Evolutionary conservation across 2,797 vertebrate species (phyloP).

Genomic region (Psittacula echo): DNA sequence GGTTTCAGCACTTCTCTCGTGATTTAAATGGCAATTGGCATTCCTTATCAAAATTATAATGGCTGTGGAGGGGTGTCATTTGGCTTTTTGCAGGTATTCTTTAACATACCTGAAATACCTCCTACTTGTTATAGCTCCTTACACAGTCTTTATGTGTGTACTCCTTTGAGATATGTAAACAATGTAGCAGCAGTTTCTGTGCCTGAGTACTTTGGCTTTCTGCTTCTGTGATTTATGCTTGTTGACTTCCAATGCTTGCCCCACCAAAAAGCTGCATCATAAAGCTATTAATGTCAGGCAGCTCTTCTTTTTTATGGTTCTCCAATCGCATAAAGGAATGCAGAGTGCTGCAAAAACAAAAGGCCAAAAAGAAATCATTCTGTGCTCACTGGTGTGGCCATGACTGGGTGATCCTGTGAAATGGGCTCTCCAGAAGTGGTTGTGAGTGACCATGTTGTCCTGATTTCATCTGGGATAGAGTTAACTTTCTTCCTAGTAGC

Average conservation of each 20-base stretch:
- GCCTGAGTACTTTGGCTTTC: not conserved
- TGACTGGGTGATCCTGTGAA: not conserved
- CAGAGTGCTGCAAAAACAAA: not conserved
- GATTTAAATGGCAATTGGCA: not conserved
- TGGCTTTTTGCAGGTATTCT: not conserved
- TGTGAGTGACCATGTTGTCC: not conserved
- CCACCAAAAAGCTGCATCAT: not conserved
- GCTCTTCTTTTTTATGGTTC: not conserved
- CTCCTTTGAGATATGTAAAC: not conserved
- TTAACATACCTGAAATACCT: not conserved
- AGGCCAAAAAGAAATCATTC: not conserved
- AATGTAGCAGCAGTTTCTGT: not conserved
- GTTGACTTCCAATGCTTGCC: not conserved
- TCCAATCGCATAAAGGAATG: not conserved
- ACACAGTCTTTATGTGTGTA: not conserved
- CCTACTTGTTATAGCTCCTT: not conserved
- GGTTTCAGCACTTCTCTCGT: not conserved
- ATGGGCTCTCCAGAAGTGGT: not conserved
- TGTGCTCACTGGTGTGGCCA: not conserved
- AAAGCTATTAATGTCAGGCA: not conserved
- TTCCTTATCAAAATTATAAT: not conserved
- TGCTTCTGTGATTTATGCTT: not conserved
- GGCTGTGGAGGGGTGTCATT: not conserved
- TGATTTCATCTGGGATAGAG: not conserved
- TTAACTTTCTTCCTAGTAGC: not conserved